Percentiles rank a stretch among this genome's conserved stretches.
Conservation (phyloP, 2,888 invertebrate genomes). For the Acanthosepion lycidas region DNA sequence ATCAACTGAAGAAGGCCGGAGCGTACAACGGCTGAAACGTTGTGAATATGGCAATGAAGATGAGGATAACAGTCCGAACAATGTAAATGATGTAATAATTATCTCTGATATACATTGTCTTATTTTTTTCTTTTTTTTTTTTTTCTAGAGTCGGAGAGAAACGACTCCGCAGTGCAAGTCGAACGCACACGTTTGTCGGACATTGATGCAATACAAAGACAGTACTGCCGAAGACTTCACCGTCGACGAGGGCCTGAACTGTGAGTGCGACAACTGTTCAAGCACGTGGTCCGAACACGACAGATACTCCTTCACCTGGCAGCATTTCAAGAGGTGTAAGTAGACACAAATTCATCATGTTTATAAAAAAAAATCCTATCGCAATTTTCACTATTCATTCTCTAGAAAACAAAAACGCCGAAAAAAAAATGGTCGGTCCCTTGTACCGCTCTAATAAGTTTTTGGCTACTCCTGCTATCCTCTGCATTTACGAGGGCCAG, state of each 20-base stretch:
- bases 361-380: neutral
- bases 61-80: no score
- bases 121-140: neutral
- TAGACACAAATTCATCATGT: neutral
- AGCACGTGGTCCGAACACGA: conserved; percentile 52
- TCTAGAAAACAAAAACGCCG: no score
- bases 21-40: no score
- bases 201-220: conserved; percentile 54
- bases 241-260: conserved; percentile 55
- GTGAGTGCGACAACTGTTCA: conserved; percentile 49
- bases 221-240: conserved; percentile 47
- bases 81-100: no score
- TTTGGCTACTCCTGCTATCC: no score
- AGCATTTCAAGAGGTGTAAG: conserved; percentile 53
- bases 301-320: conserved; percentile 54
- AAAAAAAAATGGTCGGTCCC: no score
- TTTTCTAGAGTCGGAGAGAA: neutral
- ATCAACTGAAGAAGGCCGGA: no score
- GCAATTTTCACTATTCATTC: no score
- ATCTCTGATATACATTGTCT: no score
- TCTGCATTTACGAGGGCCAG: no score
- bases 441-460: no score
- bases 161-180: neutral
- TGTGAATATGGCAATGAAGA: no score
- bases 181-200: conserved; percentile 53